These are phyloP conservation scores for Tiliacea citrago DNA, from an alignment of 2,888 invertebrate species.

Conservation along the genomic window DNA sequence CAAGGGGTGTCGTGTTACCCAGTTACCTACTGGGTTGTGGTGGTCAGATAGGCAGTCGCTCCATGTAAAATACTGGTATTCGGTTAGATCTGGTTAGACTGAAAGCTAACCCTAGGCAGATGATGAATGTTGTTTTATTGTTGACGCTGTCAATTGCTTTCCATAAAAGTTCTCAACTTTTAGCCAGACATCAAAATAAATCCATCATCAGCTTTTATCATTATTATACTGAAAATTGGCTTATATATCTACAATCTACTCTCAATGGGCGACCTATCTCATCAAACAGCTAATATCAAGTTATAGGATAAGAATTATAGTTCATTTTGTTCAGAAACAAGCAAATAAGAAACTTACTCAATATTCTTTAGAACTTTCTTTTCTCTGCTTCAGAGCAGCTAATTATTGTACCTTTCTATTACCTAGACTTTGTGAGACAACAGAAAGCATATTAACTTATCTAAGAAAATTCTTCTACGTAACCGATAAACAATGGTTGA, in stretches of 20 bases:
- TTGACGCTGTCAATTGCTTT: neutral
- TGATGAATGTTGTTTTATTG: no score
- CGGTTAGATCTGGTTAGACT: no score
- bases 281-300: neutral
- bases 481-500: conserved; percentile 6
- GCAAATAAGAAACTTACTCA: neutral
- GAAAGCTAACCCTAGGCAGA: no score
- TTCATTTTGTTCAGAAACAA: neutral
- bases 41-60: no score
- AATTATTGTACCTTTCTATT: conserved; percentile 15
- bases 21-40: no score
- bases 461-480: neutral
- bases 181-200: neutral
- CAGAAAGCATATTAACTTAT: conserved; percentile 11
- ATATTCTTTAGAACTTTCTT: conserved; percentile 2
- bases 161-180: neutral
- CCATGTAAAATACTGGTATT: no score
- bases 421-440: neutral
- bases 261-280: no score
- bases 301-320: neutral
- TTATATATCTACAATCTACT: neutral
- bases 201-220: neutral
- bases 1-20: no score
- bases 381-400: neutral
- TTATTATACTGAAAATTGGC: neutral